These are phyloP conservation scores for Sebastolobus altivelis DNA, from an alignment of 2,797 vertebrate species.

Conservation along the genomic window DNA sequence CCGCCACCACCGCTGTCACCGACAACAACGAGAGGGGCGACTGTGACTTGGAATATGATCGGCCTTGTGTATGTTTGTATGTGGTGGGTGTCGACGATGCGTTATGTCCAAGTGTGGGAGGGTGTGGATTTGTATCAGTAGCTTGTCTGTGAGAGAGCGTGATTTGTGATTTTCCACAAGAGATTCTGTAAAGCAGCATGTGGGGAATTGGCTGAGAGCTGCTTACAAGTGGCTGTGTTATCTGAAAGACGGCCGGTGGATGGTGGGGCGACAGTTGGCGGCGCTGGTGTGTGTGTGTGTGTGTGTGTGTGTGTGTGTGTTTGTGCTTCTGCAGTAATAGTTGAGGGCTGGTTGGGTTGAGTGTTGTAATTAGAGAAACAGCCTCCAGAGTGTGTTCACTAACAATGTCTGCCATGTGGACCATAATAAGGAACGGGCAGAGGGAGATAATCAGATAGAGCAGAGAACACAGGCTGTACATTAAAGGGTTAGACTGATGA, in stretches of 20 bases:
- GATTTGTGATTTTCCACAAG: slow-evolving; percentile 5
- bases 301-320: slow-evolving; percentile 17
- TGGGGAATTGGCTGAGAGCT: slow-evolving; percentile 33
- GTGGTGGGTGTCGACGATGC: not conserved
- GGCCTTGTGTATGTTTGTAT: slow-evolving; percentile 10
- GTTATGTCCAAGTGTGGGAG: not conserved
- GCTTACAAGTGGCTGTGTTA: slow-evolving; percentile 29
- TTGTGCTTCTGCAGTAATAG: slow-evolving; percentile 36
- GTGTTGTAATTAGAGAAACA: slow-evolving; percentile 63
- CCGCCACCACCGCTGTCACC: not conserved
- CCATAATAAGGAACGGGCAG: slow-evolving; percentile 40
- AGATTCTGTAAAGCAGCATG: slow-evolving; percentile 24
- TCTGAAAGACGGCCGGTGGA: slow-evolving; percentile 25
- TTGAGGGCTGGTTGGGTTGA: slow-evolving; percentile 51
- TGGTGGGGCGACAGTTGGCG: slow-evolving; percentile 25
- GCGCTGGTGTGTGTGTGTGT: slow-evolving; percentile 12
- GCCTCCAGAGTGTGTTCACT: slow-evolving; percentile 58
- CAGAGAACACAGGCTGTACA: not conserved
- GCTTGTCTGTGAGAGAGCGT: slow-evolving; percentile 1
- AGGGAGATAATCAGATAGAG: slow-evolving; percentile 43
- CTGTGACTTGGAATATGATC: not conserved
- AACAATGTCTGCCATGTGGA: slow-evolving; percentile 48
- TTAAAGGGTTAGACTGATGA: slow-evolving; percentile 5
- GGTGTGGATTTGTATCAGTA: not conserved
- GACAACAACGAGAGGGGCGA: not conserved